Evolutionary conservation across 2,113 vertebrate genomes (phyloP).

Genomic region (Haemorhous mexicanus): DNA sequence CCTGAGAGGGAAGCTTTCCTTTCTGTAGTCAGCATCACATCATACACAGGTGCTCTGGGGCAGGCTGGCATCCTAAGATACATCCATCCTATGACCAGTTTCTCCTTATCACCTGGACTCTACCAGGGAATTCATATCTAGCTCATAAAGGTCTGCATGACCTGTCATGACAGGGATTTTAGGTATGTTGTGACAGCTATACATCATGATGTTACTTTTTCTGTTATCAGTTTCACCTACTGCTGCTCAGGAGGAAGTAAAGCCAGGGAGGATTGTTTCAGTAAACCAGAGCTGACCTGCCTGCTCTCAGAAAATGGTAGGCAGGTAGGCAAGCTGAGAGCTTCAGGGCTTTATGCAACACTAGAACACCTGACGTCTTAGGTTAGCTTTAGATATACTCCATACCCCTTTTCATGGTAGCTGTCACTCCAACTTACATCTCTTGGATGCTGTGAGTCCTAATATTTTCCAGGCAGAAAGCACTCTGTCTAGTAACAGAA

Average conservation of each 20-base stretch:
- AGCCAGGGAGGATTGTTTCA: neutral
- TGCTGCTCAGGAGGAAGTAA: neutral
- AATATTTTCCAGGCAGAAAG: neutral
- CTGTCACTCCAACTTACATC: neutral
- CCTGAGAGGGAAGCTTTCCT: neutral
- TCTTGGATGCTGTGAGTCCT: neutral
- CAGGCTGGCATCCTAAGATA: neutral
- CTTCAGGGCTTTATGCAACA: neutral
- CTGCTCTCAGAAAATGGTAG: neutral
- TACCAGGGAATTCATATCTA: neutral
- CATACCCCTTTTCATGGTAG: neutral
- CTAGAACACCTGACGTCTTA: neutral
- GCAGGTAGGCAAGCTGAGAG: neutral
- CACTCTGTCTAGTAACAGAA: neutral
- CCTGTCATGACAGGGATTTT: neutral
- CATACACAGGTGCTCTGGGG: neutral
- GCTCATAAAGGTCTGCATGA: neutral
- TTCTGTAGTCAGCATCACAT: rapidly evolving
- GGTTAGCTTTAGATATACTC: neutral
- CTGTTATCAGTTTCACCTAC: neutral
- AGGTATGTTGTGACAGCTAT: neutral
- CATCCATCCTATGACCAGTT: neutral
- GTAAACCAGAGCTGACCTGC: neutral
- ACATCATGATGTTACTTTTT: neutral
- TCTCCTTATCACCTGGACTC: neutral